Percentiles rank a stretch among this genome's conserved stretches.
Conservation (phyloP, 1,140 invertebrate genomes). For the Saccostrea cuccullata region DNA sequence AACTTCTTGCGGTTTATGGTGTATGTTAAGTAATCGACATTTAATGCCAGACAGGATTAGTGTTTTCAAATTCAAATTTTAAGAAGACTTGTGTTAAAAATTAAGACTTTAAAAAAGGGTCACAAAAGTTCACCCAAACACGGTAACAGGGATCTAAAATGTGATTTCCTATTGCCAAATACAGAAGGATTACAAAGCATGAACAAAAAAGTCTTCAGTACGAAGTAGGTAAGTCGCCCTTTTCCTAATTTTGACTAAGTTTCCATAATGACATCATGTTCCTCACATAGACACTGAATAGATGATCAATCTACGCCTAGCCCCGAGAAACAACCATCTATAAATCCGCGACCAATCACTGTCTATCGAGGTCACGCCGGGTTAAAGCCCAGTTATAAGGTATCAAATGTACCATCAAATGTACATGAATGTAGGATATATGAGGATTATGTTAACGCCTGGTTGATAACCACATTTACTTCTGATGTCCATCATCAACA, state of each 20-base stretch:
- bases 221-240: neutral
- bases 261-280: constrained; percentile 33
- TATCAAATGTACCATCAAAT: neutral
- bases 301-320: constrained; percentile 9
- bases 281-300: neutral
- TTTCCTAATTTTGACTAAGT: constrained; percentile 17
- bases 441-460: constrained; percentile 6
- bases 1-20: neutral
- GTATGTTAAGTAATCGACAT: constrained; percentile 16
- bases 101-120: constrained; percentile 30
- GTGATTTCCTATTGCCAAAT: neutral
- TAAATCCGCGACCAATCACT: constrained; percentile 18
- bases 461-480: neutral
- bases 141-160: neutral
- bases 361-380: neutral
- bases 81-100: constrained; percentile 33
- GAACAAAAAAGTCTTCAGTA: neutral
- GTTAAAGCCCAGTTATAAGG: constrained; percentile 30
- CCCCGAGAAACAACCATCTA: constrained; percentile 13
- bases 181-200: neutral
- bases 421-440: neutral
- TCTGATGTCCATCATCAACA: neutral
- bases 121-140: neutral
- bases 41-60: constrained; percentile 23
- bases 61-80: constrained; percentile 32